Evolutionary conservation across 2,113 vertebrate species (phyloP).

Genomic region (Rhea pennata): DNA sequence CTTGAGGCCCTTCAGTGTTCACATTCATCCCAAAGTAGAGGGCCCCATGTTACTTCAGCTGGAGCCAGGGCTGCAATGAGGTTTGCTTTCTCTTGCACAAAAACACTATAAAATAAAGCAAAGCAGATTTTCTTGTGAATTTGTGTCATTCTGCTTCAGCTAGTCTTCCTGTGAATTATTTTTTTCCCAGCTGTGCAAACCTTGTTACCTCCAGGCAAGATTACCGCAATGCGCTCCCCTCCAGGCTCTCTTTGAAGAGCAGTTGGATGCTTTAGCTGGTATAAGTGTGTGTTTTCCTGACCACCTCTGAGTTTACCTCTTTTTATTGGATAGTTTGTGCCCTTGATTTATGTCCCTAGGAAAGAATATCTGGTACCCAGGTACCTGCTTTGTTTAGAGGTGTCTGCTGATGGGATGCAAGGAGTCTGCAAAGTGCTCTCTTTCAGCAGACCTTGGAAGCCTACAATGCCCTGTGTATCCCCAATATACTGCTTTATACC

Average conservation of each 20-base stretch:
- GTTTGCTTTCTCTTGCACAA: not conserved
- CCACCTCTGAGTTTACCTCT: not conserved
- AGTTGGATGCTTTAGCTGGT: not conserved
- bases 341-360: not conserved
- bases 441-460: not conserved
- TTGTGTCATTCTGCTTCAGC: not conserved
- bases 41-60: not conserved
- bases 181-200: not conserved
- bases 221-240: not conserved
- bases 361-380: not conserved
- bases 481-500: not conserved
- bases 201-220: not conserved
- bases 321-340: not conserved
- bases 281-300: not conserved
- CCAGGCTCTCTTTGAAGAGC: not conserved
- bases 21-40: not conserved
- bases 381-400: not conserved
- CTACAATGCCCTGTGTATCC: not conserved
- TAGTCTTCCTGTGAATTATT: not conserved
- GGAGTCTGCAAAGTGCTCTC: not conserved
- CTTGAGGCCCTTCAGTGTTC: not conserved
- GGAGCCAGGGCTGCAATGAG: not conserved
- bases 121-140: not conserved
- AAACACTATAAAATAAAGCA: not conserved
- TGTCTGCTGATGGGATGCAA: not conserved